Conservation (phyloP, 2,888 invertebrate species). For the Phyllotreta cruciferae region DNA sequence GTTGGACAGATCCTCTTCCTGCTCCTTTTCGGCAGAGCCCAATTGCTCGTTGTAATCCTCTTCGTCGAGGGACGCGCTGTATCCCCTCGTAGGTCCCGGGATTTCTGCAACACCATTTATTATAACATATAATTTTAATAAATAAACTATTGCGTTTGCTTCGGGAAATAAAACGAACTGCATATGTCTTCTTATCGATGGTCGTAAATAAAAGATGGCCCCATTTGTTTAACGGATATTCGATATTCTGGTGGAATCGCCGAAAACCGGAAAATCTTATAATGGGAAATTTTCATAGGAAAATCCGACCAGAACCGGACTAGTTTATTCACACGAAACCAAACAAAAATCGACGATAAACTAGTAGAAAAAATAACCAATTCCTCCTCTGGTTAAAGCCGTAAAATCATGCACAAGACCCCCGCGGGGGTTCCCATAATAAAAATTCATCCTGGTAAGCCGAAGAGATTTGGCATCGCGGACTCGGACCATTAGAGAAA, state of each 20-base stretch:
- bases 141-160: too few species aligned
- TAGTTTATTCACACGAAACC: too few species aligned
- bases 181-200: not conserved
- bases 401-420: slow-evolving; percentile 18
- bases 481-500: slow-evolving; percentile 27
- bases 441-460: slow-evolving; percentile 29
- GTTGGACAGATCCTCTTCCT: slow-evolving; percentile 66
- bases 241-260: slow-evolving; percentile 13
- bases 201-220: slow-evolving; percentile 21
- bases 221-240: slow-evolving; percentile 28
- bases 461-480: slow-evolving; percentile 28
- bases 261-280: not conserved
- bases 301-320: not conserved
- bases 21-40: slow-evolving; percentile 75
- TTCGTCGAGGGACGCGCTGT: slow-evolving; percentile 62
- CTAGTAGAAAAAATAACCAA: not conserved
- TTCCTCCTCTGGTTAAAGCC: not conserved
- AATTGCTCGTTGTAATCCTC: slow-evolving; percentile 71
- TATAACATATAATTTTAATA: not conserved
- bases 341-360: not conserved
- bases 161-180: not conserved
- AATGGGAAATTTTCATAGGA: slow-evolving; percentile 9
- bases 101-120: slow-evolving; percentile 66
- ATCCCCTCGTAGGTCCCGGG: slow-evolving; percentile 72
- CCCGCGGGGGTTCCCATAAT: slow-evolving; percentile 1